Evolutionary conservation across 1,140 invertebrate genomes (phyloP).

Genomic region (Drosophila pachea): DNA sequence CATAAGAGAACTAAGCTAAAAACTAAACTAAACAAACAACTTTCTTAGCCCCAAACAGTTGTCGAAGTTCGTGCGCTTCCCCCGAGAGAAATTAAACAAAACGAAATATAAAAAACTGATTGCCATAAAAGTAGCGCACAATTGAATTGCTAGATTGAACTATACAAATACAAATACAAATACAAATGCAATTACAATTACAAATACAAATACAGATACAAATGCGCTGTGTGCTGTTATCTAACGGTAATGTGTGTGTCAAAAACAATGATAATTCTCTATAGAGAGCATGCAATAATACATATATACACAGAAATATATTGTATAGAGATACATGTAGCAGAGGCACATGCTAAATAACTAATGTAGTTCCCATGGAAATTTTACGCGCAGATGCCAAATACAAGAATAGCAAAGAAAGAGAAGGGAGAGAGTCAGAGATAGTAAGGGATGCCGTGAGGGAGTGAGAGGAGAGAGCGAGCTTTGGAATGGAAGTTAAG

Average conservation of each 20-base stretch:
- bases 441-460: neutral
- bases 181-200: slow-evolving; percentile 26
- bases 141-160: slow-evolving; percentile 31
- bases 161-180: slow-evolving; percentile 30
- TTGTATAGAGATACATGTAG: slow-evolving; percentile 33
- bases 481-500: neutral
- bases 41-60: slow-evolving; percentile 11
- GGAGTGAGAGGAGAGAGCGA: neutral
- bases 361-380: slow-evolving; percentile 56
- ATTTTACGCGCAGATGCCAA: slow-evolving; percentile 55
- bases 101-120: slow-evolving; percentile 22
- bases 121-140: slow-evolving; percentile 45
- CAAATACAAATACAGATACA: slow-evolving; percentile 18
- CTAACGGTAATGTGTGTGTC: slow-evolving; percentile 60
- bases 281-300: slow-evolving; percentile 15
- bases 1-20: slow-evolving; percentile 53
- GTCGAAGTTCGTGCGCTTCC: slow-evolving; percentile 7
- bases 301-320: slow-evolving; percentile 18
- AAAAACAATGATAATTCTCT: slow-evolving; percentile 44
- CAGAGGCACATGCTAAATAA: slow-evolving; percentile 43
- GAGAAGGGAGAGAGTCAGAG: neutral
- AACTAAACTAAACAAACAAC: slow-evolving; percentile 12
- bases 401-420: slow-evolving; percentile 18
- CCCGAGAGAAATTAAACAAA: neutral
- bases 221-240: slow-evolving; percentile 46